Conservation (phyloP, 1,140 invertebrate genomes). For the Linepithema humile region DNA sequence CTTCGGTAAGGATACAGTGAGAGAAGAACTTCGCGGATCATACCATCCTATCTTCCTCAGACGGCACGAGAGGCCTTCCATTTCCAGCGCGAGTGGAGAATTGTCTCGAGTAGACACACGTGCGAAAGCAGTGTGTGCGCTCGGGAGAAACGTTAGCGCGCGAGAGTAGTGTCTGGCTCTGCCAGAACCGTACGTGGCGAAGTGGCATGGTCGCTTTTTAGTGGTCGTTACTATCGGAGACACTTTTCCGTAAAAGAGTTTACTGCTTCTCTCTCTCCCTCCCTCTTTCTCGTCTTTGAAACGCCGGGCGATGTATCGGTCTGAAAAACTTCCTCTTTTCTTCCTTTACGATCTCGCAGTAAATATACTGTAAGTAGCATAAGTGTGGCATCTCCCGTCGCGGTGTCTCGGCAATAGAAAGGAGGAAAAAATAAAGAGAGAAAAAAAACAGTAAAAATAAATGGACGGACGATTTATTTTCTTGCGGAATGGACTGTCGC, state of each 20-base stretch:
- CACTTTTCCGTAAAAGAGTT: constrained; percentile 59
- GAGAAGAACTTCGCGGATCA: constrained; percentile 1
- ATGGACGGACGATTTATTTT: constrained; percentile 12
- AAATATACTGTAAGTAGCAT: constrained; percentile 42
- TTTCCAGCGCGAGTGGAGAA: constrained; percentile 26
- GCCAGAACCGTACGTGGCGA: constrained; percentile 49
- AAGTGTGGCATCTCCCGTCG: constrained; percentile 29
- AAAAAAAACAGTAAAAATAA: neutral
- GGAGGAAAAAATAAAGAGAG: neutral
- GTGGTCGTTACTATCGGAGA: constrained; percentile 60
- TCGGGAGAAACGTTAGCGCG: constrained; percentile 47
- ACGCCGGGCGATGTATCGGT: constrained; percentile 38
- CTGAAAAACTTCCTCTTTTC: constrained; percentile 32
- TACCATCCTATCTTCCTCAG: constrained; percentile 23
- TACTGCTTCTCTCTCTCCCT: too few species aligned
- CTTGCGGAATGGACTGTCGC: neutral
- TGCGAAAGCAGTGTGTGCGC: constrained; percentile 43
- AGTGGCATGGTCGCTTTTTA: constrained; percentile 58
- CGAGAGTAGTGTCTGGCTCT: constrained; percentile 9
- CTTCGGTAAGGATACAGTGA: neutral
- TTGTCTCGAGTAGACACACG: constrained; percentile 58
- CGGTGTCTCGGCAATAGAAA: neutral
- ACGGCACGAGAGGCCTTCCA: constrained; percentile 47
- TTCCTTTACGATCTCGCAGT: constrained; percentile 19
- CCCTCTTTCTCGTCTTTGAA: constrained; percentile 45